Percentiles rank a stretch among this genome's conserved stretches.
Evolutionary conservation across 23 tunicate genomes (phyloP).

Genomic region (Trididemnum clinides): DNA sequence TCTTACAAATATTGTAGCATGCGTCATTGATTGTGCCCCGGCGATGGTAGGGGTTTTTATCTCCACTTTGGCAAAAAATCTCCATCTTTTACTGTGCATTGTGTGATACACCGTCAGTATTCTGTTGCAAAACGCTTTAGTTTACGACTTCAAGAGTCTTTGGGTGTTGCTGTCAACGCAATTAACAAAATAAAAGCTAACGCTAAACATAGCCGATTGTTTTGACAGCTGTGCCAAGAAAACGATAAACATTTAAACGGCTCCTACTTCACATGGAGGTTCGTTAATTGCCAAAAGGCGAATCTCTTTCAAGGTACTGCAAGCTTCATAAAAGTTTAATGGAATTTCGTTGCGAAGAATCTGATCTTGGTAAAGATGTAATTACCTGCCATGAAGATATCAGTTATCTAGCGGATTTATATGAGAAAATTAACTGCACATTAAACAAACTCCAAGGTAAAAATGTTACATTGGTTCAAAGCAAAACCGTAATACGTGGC

Average conservation of each 20-base stretch:
- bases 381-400: conserved; percentile 36
- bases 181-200: too few species aligned
- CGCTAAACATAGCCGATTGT: not conserved
- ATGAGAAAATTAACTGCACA: conserved; percentile 38
- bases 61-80: conserved; percentile 4
- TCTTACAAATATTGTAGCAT: conserved; percentile 25
- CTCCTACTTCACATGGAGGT: too few species aligned
- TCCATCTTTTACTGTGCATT: conserved; percentile 26
- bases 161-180: too few species aligned
- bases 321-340: conserved; percentile 21
- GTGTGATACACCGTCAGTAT: conserved; percentile 52
- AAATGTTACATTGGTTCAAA: conserved; percentile 19
- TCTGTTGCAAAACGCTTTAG: not conserved
- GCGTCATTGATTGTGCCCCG: conserved; percentile 44
- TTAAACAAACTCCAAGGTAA: conserved; percentile 33
- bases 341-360: conserved; percentile 41
- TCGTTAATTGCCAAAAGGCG: too few species aligned
- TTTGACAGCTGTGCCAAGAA: conserved; percentile 33
- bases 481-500: conserved; percentile 1
- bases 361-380: too few species aligned
- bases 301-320: too few species aligned
- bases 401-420: too few species aligned
- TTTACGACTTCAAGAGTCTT: conserved; percentile 18
- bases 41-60: conserved; percentile 39
- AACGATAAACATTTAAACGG: too few species aligned